Evolutionary conservation across 2,113 vertebrate genomes (phyloP).

Genomic region (Salvelinus sp.): DNA sequence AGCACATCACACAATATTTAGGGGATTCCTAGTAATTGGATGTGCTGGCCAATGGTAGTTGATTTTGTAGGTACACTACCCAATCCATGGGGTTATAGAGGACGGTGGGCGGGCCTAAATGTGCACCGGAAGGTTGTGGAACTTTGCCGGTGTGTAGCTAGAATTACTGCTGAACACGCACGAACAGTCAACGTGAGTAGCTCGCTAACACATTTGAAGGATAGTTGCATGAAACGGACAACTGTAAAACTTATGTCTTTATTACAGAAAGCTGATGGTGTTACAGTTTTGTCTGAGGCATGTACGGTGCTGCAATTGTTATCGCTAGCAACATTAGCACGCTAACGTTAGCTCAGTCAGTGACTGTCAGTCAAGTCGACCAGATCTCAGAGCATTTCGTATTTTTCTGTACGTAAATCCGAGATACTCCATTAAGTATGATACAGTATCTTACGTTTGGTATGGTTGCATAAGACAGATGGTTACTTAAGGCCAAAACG

Average conservation of each 20-base stretch:
- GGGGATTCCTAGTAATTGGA: background rate
- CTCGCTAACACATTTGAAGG: background rate
- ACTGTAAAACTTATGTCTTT: background rate
- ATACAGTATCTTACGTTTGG: no score
- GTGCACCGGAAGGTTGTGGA: slow-evolving; percentile 55
- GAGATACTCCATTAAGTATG: no score
- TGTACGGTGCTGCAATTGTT: background rate
- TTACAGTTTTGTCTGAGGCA: background rate
- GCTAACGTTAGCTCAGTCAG: no score
- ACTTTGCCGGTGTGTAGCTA: slow-evolving; percentile 59
- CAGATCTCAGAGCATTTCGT: no score
- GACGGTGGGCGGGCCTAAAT: slow-evolving; percentile 50
- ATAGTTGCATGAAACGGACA: background rate
- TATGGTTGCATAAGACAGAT: no score
- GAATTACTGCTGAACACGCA: slow-evolving; percentile 38
- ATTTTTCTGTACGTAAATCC: no score
- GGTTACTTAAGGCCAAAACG: no score
- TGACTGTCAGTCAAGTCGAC: no score
- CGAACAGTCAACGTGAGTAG: slow-evolving; percentile 55
- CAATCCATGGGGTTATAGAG: slow-evolving; percentile 30
- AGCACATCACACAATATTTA: no score
- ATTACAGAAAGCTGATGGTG: background rate
- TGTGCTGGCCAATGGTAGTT: slow-evolving; percentile 33
- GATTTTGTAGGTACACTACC: background rate
- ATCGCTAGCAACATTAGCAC: background rate